Evolutionary conservation across 2,888 invertebrate genomes (phyloP).

Genomic region (Amaurobius ferox): DNA sequence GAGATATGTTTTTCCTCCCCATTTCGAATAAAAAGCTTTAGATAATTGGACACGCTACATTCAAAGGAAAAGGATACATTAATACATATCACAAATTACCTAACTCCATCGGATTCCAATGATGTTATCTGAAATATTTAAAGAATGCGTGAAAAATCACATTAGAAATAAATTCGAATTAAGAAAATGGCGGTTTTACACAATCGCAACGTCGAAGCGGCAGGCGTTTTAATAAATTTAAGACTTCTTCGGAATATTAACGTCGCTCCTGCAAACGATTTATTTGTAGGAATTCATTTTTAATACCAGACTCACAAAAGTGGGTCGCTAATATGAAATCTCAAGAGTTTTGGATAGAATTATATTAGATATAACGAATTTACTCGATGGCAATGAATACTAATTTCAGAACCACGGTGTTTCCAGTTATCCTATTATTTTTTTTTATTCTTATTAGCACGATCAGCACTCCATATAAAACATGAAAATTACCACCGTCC

Average conservation of each 20-base stretch:
- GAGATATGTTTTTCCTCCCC: background rate
- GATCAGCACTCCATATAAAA: conserved; percentile 51
- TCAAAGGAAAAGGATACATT: background rate
- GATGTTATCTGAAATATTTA: background rate
- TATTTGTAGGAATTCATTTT: conserved; percentile 57
- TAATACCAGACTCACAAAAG: conserved; percentile 50
- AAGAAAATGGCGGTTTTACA: background rate
- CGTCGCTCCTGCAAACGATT: conserved; percentile 39
- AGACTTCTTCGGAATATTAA: conserved; percentile 17
- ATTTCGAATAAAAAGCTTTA: background rate
- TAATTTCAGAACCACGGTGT: conserved; percentile 37
- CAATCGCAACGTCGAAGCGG: background rate
- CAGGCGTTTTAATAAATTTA: conserved; percentile 51
- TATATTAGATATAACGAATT: conserved; percentile 62
- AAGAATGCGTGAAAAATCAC: conserved; percentile 1
- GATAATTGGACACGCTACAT: background rate
- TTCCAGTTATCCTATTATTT: conserved; percentile 20
- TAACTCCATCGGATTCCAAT: background rate
- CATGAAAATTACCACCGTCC: conserved; percentile 44
- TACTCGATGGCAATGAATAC: conserved; percentile 49
- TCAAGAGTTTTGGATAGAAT: conserved; percentile 39
- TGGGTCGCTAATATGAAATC: conserved; percentile 29
- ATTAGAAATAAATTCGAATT: conserved; percentile 3
- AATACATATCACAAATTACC: background rate
- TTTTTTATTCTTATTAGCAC: conserved; percentile 52